Conservation (phyloP, 2,888 invertebrate species). For the Protonemura montana region DNA sequence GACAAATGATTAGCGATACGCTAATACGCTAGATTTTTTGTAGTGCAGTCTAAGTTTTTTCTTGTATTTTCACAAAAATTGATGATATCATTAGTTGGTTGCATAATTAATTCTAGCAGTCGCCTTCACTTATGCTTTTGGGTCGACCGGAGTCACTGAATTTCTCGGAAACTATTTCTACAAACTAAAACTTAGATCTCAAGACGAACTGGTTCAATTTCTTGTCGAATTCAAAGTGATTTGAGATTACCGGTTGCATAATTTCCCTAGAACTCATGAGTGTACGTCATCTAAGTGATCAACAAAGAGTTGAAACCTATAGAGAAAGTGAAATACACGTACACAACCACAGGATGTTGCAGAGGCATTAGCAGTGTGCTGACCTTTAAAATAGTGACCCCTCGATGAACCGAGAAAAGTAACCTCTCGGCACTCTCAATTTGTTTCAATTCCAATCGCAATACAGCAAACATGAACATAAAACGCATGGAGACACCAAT, state of each 20-base stretch:
- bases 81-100: neutral
- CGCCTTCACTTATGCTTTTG: neutral
- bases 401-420: neutral
- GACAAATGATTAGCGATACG: no score
- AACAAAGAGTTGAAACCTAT: neutral
- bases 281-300: neutral
- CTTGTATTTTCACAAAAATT: neutral
- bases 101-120: neutral
- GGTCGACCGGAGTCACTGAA: neutral
- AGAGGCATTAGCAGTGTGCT: neutral
- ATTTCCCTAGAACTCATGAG: neutral
- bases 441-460: neutral
- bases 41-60: no score
- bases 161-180: neutral
- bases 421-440: neutral
- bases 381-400: neutral
- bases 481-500: no score
- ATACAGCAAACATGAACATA: neutral
- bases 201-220: neutral
- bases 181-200: neutral
- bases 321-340: neutral
- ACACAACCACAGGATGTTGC: neutral
- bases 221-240: neutral
- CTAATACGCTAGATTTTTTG: no score
- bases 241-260: neutral